phyloP scores from a whole-genome alignment of 2,797 vertebrate genomes.

The Pseudopleuronectes americanus region DNA sequence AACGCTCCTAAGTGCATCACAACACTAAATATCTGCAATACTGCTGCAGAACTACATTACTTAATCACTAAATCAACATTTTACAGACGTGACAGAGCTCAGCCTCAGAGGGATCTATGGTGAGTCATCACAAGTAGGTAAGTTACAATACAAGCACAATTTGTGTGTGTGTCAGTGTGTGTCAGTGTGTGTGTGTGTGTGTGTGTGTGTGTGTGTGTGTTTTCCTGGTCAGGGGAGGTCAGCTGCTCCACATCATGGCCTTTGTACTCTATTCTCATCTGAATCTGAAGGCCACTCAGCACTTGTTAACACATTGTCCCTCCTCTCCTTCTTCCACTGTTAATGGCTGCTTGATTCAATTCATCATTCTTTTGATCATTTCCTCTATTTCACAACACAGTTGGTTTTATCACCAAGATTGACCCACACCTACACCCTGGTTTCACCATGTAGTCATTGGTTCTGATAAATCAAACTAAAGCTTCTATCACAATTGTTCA shows the following conservation, averaged over 20 bases:
- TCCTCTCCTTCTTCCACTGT: neutral
- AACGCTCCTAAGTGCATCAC: neutral
- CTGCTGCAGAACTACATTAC: too few species aligned
- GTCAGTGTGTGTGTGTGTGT: too few species aligned
- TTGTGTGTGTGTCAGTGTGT: neutral
- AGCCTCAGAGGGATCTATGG: too few species aligned
- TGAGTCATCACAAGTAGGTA: too few species aligned
- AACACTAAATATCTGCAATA: neutral
- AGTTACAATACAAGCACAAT: too few species aligned
- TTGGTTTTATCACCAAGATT: neutral
- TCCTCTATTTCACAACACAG: neutral
- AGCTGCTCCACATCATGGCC: slow-evolving; percentile 5
- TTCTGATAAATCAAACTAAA: too few species aligned
- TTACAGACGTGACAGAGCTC: too few species aligned
- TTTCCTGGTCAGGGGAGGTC: slow-evolving; percentile 18
- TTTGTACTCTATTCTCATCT: slow-evolving; percentile 14
- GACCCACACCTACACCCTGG: neutral
- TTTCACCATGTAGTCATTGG: neutral
- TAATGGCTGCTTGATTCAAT: rapidly evolving
- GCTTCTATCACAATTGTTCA: neutral
- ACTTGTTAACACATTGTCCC: neutral
- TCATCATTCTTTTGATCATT: neutral
- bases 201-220: neutral
- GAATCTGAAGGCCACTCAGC: slow-evolving; percentile 7
- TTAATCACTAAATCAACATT: too few species aligned